Conservation (phyloP, 2,797 vertebrate species). For the Paratrypauchen microcephalus region DNA sequence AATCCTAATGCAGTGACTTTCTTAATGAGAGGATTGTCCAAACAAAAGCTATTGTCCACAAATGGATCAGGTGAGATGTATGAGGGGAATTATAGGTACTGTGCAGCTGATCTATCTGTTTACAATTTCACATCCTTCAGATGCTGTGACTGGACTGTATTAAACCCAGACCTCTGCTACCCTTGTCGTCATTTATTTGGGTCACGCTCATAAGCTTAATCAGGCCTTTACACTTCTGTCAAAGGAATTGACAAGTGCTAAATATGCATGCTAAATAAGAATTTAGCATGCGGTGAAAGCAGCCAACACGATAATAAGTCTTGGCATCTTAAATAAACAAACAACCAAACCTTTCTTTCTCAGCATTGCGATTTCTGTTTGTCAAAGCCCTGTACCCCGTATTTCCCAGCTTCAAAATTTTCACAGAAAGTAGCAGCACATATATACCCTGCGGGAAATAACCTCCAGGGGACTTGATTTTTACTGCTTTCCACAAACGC, state of each 20-base stretch:
- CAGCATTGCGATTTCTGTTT: slow-evolving; percentile 16
- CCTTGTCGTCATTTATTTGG: slow-evolving; percentile 64
- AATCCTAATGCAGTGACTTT: slow-evolving; percentile 39
- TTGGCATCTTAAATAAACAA: slow-evolving; percentile 12
- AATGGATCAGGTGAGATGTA: slow-evolving; percentile 47
- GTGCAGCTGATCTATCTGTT: slow-evolving; percentile 52
- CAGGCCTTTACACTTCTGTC: slow-evolving; percentile 52
- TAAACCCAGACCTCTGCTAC: slow-evolving; percentile 53
- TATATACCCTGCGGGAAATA: slow-evolving; percentile 7
- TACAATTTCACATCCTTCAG: slow-evolving; percentile 53
- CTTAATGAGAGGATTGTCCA: slow-evolving; percentile 4
- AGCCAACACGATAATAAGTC: slow-evolving; percentile 15
- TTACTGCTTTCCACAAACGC: slow-evolving; percentile 42
- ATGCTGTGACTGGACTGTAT: slow-evolving; percentile 54
- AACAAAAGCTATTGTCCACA: slow-evolving; percentile 32
- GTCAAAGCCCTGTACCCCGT: slow-evolving; percentile 12
- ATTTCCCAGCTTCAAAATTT: slow-evolving; percentile 8
- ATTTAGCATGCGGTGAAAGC: slow-evolving; percentile 40
- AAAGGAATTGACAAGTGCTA: neutral
- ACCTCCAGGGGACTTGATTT: slow-evolving; percentile 46
- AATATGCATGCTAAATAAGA: slow-evolving; percentile 6
- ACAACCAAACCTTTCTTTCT: slow-evolving; percentile 1
- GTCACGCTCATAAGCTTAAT: slow-evolving; percentile 62
- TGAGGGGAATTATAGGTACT: slow-evolving; percentile 41
- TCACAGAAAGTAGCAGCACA: slow-evolving; percentile 15